phyloP scores from a whole-genome alignment of 2,888 invertebrate genomes.

The Rhingia rostrata region DNA sequence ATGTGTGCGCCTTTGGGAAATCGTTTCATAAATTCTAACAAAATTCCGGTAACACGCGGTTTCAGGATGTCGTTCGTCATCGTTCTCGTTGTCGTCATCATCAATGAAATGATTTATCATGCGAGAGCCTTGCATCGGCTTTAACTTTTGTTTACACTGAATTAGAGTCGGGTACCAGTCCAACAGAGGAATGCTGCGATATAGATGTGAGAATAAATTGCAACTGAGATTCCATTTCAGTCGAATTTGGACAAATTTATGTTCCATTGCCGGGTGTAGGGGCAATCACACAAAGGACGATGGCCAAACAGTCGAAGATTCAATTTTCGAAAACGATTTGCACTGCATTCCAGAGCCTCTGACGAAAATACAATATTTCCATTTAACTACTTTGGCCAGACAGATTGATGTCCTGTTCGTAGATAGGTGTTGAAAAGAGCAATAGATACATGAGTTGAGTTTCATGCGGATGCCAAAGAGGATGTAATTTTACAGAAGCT shows the following conservation, averaged over 20 bases:
- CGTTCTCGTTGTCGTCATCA: slow-evolving; percentile 29
- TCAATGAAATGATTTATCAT: slow-evolving; percentile 60
- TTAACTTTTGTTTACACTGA: slow-evolving; percentile 65
- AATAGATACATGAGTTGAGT: neutral
- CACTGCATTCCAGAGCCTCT: slow-evolving; percentile 34
- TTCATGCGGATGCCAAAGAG: slow-evolving; percentile 3
- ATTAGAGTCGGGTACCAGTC: slow-evolving; percentile 25
- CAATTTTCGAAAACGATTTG: slow-evolving; percentile 50
- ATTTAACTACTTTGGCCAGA: slow-evolving; percentile 16
- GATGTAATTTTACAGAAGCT: slow-evolving; percentile 38
- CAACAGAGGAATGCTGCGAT: neutral
- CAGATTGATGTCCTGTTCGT: slow-evolving; percentile 52
- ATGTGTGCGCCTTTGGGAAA: slow-evolving; percentile 54
- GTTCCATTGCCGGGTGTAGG: slow-evolving; percentile 19
- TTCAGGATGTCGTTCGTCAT: slow-evolving; percentile 55
- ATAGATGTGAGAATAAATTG: slow-evolving; percentile 51
- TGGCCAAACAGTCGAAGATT: slow-evolving; percentile 8
- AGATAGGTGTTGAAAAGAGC: neutral
- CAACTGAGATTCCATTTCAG: slow-evolving; percentile 53
- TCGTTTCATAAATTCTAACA: slow-evolving; percentile 71
- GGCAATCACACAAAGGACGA: neutral
- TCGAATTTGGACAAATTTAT: slow-evolving; percentile 57
- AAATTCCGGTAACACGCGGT: slow-evolving; percentile 58
- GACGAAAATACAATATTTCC: slow-evolving; percentile 41
- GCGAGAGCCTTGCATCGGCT: slow-evolving; percentile 25